Evolutionary conservation across 2,888 invertebrate genomes (phyloP).

Genomic region (Spodoptera littoralis): DNA sequence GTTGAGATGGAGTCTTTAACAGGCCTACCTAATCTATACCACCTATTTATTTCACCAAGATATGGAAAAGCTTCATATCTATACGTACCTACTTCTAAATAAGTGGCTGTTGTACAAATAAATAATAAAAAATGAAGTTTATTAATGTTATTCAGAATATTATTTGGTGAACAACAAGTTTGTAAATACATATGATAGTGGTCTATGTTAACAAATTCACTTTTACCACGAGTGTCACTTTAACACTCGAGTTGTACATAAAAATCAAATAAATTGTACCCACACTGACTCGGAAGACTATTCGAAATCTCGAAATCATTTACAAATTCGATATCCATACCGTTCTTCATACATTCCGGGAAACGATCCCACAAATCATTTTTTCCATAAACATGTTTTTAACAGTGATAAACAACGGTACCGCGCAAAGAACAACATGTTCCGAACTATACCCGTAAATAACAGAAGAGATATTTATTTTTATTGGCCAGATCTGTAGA

Average conservation of each 20-base stretch:
- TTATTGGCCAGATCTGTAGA: conserved; percentile 63
- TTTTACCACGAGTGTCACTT: too few relatives aligned
- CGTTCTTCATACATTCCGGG: conserved; percentile 35
- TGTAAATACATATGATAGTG: too few relatives aligned
- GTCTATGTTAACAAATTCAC: too few relatives aligned
- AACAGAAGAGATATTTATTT: conserved; percentile 66
- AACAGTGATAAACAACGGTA: conserved; percentile 64
- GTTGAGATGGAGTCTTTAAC: too few relatives aligned
- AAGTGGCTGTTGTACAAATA: too few relatives aligned
- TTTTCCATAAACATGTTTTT: conserved; percentile 60
- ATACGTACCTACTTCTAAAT: too few relatives aligned
- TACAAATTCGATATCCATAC: conserved; percentile 42
- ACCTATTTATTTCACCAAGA: too few relatives aligned
- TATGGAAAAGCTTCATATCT: too few relatives aligned
- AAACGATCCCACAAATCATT: conserved; percentile 57
- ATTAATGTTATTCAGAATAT: too few relatives aligned
- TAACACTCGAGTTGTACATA: background rate
- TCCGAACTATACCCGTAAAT: conserved; percentile 59
- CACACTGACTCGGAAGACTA: background rate
- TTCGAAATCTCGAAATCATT: conserved; percentile 40
- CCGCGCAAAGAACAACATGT: conserved; percentile 56
- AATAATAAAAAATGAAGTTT: too few relatives aligned
- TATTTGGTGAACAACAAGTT: too few relatives aligned
- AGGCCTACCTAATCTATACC: too few relatives aligned
- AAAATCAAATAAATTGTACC: conserved; percentile 1